Evolutionary conservation across 1,140 invertebrate genomes (phyloP).

Genomic region (Ooceraea biroi): DNA sequence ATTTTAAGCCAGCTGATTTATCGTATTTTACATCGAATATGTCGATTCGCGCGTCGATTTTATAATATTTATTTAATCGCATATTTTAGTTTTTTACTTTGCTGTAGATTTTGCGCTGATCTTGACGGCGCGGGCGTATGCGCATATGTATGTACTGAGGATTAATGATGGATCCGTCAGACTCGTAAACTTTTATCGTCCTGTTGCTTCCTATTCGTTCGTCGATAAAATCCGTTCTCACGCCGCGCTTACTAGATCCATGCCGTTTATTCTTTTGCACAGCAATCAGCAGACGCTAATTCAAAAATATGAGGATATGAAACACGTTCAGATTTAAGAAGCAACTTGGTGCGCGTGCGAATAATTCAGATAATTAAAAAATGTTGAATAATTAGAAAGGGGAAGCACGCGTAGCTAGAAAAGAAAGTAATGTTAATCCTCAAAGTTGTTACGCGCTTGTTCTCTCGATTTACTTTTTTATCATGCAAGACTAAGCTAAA

Average conservation of each 20-base stretch:
- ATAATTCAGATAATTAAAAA: background rate
- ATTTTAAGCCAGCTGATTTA: constrained; percentile 49
- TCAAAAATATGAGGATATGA: background rate
- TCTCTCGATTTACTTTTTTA: constrained; percentile 36
- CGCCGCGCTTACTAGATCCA: background rate
- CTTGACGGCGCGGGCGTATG: background rate
- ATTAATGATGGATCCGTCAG: constrained; percentile 53
- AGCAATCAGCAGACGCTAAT: background rate
- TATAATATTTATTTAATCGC: constrained; percentile 59
- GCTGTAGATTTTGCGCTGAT: background rate
- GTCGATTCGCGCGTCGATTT: constrained; percentile 27
- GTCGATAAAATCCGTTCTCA: constrained; percentile 40
- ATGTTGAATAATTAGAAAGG: constrained; percentile 28
- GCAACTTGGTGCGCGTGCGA: no score
- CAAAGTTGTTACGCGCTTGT: constrained; percentile 17
- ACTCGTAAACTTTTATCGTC: constrained; percentile 51
- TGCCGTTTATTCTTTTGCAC: background rate
- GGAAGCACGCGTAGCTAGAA: no score
- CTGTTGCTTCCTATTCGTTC: constrained; percentile 48
- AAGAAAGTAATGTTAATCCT: constrained; percentile 53
- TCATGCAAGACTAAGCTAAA: constrained; percentile 22
- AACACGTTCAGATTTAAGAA: background rate
- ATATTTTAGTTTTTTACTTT: constrained; percentile 23
- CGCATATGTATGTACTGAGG: background rate
- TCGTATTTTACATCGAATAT: constrained; percentile 47